phyloP scores from a whole-genome alignment of 2,113 vertebrate species.

The Nothocercus julius region DNA sequence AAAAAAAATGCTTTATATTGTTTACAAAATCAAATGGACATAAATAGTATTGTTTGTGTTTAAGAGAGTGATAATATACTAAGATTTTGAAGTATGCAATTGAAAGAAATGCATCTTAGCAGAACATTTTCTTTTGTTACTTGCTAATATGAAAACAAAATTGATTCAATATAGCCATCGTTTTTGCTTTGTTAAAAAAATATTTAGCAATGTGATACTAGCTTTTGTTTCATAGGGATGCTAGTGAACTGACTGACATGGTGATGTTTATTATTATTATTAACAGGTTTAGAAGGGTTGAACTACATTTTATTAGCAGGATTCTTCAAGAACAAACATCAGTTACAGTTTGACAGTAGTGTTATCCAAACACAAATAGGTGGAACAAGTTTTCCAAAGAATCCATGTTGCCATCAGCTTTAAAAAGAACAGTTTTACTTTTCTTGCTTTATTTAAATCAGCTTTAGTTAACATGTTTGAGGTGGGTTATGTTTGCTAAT shows the following conservation, averaged over 20 bases:
- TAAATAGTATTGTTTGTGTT: constrained; percentile 16
- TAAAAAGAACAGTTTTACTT: neutral
- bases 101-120: neutral
- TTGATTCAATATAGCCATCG: neutral
- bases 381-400: constrained; percentile 23
- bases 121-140: neutral
- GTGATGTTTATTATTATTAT: neutral
- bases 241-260: neutral
- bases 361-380: neutral
- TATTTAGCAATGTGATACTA: neutral
- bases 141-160: constrained; percentile 8
- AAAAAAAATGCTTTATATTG: neutral
- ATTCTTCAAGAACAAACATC: neutral
- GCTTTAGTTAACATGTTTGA: neutral
- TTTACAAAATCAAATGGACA: neutral
- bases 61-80: constrained; percentile 26
- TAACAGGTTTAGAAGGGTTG: neutral
- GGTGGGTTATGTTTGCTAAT: neutral
- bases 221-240: neutral
- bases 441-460: neutral
- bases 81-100: constrained; percentile 23
- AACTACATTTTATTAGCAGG: neutral
- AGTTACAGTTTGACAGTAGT: neutral
- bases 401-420: neutral
- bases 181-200: constrained; percentile 32